Evolutionary conservation across 37 sponge, comb jelly and placozoan species (phyloP), one percentile per base, ranked within the genome.

Genomic region (Sycon ciliatum): DNA sequence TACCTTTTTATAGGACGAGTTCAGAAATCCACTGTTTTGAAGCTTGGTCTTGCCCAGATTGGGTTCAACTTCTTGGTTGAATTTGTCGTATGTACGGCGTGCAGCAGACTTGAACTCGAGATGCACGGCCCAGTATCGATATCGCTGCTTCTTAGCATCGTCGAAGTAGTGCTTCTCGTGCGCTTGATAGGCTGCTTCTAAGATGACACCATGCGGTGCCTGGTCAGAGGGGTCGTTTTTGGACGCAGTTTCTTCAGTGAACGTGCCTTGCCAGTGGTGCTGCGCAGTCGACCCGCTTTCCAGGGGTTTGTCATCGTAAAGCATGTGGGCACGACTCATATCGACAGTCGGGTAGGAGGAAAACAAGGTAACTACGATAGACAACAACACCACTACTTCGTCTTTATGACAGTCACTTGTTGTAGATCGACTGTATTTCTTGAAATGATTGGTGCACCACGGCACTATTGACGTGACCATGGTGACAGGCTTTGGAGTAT

Each of bases 301-400:
- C 6, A 30, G 34, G 7, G 69, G 38, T 11, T 49, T 65, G 57
- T 3, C 5, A 32, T 82, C 37, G 34, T 82, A 70, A 2, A 88
- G 36, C 87, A 87, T 87, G 52, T 87, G 87, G 1, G 87, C 76
- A 9, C 89, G 84, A 54, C 89, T 88, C 89, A 88, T 88, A n/a
- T n/a, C n/a, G n/a, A n/a, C n/a, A n/a, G n/a, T n/a, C n/a, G n/a
- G n/a, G n/a, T n/a, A n/a, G n/a, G n/a, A n/a, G n/a, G n/a, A n/a
- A n/a, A n/a, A n/a, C n/a, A n/a, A n/a, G n/a, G n/a, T n/a, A n/a
- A n/a, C n/a, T n/a, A n/a, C n/a, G n/a, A n/a, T n/a, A n/a, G n/a
- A n/a, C n/a, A n/a, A n/a, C n/a, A n/a, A n/a, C n/a, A n/a, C n/a
- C n/a, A n/a, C n/a, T n/a, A n/a, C n/a, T n/a, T n/a, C n/a, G n/a